phyloP scores from a whole-genome alignment of 2,113 vertebrate genomes.

The Forbesichthys papilliferus region DNA sequence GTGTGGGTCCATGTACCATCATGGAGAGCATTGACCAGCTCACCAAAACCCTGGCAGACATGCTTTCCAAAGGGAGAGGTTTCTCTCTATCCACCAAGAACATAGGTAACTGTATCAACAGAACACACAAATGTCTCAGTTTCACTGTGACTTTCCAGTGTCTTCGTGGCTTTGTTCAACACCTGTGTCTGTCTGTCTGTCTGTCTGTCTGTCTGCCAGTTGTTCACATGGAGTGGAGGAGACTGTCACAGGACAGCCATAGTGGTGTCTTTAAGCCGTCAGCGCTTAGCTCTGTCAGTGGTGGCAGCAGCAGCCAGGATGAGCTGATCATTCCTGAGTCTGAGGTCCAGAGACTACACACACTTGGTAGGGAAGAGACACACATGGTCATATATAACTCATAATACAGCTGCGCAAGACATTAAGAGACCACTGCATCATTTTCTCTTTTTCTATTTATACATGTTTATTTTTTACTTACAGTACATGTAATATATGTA shows the following conservation, averaged over 20 bases:
- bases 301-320: constrained; percentile 47
- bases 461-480: no score
- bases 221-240: constrained; percentile 66
- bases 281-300: constrained; percentile 26
- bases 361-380: constrained; percentile 58
- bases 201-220: constrained; percentile 48
- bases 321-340: constrained; percentile 72
- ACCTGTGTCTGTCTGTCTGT: not conserved
- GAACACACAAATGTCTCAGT: not conserved
- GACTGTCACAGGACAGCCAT: constrained; percentile 56
- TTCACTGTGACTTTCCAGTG: no score
- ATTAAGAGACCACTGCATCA: not conserved
- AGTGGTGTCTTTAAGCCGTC: constrained; percentile 71
- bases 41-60: constrained; percentile 68
- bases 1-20: constrained; percentile 66
- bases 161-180: not conserved
- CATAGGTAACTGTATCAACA: constrained; percentile 64
- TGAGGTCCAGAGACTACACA: constrained; percentile 71
- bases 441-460: no score
- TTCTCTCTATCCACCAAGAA: constrained; percentile 77
- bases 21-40: constrained; percentile 73
- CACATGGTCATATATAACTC: not conserved
- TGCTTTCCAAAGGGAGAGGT: constrained; percentile 53
- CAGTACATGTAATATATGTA: no score
- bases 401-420: not conserved